These are phyloP conservation scores for Drosophila prostipennis DNA, from an alignment of 2,888 invertebrate genomes.

Conservation along the genomic window DNA sequence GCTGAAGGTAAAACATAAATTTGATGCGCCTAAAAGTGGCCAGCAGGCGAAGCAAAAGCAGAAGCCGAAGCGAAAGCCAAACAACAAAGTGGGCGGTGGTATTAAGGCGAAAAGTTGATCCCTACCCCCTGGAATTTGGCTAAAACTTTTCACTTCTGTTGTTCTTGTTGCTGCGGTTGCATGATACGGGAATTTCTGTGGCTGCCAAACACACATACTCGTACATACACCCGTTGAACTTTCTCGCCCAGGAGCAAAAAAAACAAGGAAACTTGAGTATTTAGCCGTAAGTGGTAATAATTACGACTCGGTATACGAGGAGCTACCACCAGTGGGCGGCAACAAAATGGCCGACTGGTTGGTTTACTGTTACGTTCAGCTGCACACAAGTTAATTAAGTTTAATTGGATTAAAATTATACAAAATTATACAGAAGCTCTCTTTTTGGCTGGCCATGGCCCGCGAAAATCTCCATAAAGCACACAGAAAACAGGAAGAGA, in stretches of 20 bases:
- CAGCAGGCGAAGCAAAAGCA: slow-evolving; percentile 18
- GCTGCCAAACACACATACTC: slow-evolving; percentile 33
- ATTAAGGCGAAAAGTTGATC: slow-evolving; percentile 72
- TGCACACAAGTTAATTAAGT: slow-evolving; percentile 73
- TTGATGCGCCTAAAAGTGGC: slow-evolving; percentile 62
- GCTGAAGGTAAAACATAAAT: slow-evolving; percentile 64
- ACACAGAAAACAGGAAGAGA: neutral
- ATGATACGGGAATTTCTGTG: slow-evolving; percentile 71
- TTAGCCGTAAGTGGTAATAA: slow-evolving; percentile 80
- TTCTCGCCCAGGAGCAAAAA: slow-evolving; percentile 20
- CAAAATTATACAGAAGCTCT: slow-evolving; percentile 45
- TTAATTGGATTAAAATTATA: slow-evolving; percentile 79
- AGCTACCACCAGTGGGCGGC: neutral
- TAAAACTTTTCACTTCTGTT: slow-evolving; percentile 62
- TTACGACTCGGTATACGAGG: slow-evolving; percentile 59
- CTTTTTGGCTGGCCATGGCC: neutral
- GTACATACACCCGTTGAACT: slow-evolving; percentile 28
- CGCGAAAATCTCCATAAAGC: slow-evolving; percentile 18
- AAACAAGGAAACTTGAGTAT: slow-evolving; percentile 55
- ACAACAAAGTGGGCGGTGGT: slow-evolving; percentile 33
- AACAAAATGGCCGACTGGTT: slow-evolving; percentile 44
- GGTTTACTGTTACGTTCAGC: slow-evolving; percentile 50
- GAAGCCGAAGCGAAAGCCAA: slow-evolving; percentile 21
- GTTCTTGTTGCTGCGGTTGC: slow-evolving; percentile 60
- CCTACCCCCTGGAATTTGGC: slow-evolving; percentile 41